Evolutionary conservation across 2,797 vertebrate genomes (phyloP).

Genomic region (Peromyscus nudipes): DNA sequence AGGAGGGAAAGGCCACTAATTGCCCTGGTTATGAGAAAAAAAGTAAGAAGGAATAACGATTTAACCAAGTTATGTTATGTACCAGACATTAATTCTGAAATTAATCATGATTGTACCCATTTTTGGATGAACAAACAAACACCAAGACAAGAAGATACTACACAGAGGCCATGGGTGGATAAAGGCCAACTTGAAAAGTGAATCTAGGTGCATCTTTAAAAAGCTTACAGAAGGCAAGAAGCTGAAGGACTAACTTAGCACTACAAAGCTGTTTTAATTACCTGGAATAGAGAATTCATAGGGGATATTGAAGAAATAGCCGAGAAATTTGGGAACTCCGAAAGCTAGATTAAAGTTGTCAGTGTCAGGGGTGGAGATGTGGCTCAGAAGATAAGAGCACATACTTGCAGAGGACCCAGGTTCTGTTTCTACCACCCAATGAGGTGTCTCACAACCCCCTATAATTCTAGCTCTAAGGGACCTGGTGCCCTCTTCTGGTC

Average conservation of each 20-base stretch:
- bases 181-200: neutral
- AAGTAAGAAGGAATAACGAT: neutral
- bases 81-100: neutral
- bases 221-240: neutral
- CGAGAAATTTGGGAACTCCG: slow-evolving; percentile 17
- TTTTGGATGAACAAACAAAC: slow-evolving; percentile 21
- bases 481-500: neutral
- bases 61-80: neutral
- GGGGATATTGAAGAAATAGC: neutral
- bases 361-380: neutral
- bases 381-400: neutral
- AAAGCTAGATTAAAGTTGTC: neutral
- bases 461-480: neutral
- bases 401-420: neutral
- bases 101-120: neutral
- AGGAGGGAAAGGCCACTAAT: neutral
- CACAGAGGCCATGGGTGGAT: neutral
- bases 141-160: neutral
- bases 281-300: neutral
- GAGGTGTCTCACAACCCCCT: neutral
- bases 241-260: neutral
- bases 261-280: neutral
- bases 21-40: neutral
- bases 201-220: neutral
- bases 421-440: neutral